Conservation (phyloP, 2,113 vertebrate species). For the Petroica traversi region DNA sequence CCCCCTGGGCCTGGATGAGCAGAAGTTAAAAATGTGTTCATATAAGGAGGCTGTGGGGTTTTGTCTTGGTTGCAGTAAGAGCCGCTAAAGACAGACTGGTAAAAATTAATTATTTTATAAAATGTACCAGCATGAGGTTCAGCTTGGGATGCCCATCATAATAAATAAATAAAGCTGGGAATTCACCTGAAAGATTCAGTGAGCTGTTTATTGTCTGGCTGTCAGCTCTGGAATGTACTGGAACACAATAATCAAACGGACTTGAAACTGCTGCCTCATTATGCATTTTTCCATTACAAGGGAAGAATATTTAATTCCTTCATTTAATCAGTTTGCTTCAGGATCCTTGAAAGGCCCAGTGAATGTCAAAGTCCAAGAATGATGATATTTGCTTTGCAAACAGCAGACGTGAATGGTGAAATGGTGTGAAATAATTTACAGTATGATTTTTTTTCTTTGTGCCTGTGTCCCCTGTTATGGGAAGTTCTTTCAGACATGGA, state of each 20-base stretch:
- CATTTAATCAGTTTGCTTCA: background rate
- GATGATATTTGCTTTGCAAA: background rate
- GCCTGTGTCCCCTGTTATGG: background rate
- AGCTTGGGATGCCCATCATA: background rate
- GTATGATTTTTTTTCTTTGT: background rate
- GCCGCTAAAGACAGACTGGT: background rate
- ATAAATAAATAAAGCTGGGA: background rate
- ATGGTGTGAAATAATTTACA: background rate
- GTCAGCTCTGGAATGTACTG: background rate
- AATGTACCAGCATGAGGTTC: background rate
- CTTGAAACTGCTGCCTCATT: background rate
- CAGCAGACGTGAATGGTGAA: background rate
- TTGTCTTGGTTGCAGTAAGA: background rate
- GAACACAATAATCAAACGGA: background rate
- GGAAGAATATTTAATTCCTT: background rate
- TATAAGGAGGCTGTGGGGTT: background rate
- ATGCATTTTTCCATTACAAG: background rate
- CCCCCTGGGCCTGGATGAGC: rapidly evolving
- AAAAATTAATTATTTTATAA: background rate
- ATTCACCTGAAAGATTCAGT: background rate
- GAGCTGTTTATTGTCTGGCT: background rate
- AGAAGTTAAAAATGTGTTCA: background rate
- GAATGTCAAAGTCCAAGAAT: background rate
- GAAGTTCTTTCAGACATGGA: background rate
- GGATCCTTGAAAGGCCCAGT: background rate